Evolutionary conservation across 2,888 invertebrate species (phyloP), one percentile per base, ranked within the genome.

Genomic region (Synergus japonicus): DNA sequence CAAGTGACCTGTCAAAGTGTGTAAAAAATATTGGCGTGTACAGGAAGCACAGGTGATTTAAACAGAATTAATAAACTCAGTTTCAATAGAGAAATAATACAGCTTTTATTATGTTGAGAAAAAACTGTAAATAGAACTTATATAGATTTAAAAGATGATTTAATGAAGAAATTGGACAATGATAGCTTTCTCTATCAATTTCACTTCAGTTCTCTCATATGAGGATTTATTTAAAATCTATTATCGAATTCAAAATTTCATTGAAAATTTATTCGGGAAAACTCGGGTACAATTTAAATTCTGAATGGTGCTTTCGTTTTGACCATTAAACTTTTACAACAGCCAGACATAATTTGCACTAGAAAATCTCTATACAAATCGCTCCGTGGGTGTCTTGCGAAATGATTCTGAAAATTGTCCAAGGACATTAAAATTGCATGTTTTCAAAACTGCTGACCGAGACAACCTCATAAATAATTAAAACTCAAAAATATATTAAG

Each of bases 401-500:
- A 69, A 69, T 69, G 69, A 49, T 69, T 69, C 69, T 69, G 37
- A 69, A 69, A 69, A 69, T 69, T 69, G 69, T 37, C 49, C 69
- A 69, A 69, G 69, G 69, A 69, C 49, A 37, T n/a, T 46, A 9
- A 9, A 69, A 69, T 69, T 69, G 49, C 29, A 54, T 54, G 37
- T 54, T 69, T 69, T 54, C 49, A 69, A 49, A 69, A 69, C 69
- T 69, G 29, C 37, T 69, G 69, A 49, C 49, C 69, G 49, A 49
- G 15, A 37, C 69, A 49, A 69, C 29, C 29, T 69, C 49, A 69
- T 69, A 69, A 54, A 69, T 69, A 15, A 69, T 54, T 49, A 69
- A 69, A 69, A 37, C n/a, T 29, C 29, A 29, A 60, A 69, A 54
- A 29, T 67, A 29, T 78, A 58, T 65, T 54, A 43, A 43, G 67